Base-by-base conservation (phyloP, 1,140 invertebrate species). In the Danaus melanippus region DNA sequence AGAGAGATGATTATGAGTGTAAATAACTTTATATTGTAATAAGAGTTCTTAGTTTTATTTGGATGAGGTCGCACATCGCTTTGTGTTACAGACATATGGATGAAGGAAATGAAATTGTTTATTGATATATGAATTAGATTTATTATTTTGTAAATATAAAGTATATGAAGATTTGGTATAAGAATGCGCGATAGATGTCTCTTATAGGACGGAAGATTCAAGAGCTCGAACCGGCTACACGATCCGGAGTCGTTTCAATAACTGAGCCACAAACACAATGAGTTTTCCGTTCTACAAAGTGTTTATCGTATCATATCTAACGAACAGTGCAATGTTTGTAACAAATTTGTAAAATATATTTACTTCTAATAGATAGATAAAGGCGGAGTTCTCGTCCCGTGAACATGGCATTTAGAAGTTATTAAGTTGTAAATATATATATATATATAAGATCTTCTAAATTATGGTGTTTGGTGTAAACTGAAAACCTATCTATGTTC, bases 391-490 rank as follows among this genome's bases (percentile, higher is more conserved):
- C 73, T 73, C 74, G 67, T 80, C 77, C 69, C 83, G 67, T 72
- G 75, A 84, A 76, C 80, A 84, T 81, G 71, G 73, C 66, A 71
- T 70, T 71, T 77, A 76, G 72, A 67, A 72, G 57, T 78, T 65
- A 76, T 60, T 74, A 81, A 78, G 66, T 67, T 86, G 80, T 84
- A 84, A 65, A 86, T 86, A 86, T 86, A 86, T 66, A 62, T 73
- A 68, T 79, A 71, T 66, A 62, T 73, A 68, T 79, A 71, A 69
- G 69, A 57, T 72, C 64, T 77, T 74, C 56, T 78, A 74, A 77
- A 70, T 82, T 74, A 79, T 68, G 83, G 80, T 86, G 80, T 86
- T 86, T 76, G 83, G 83, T 86, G 78, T 84, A 77, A 74, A 67
- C 75, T 81, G 76, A 77, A 76, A 84, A 74, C 83, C 80, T 86